Evolutionary conservation across 2,888 invertebrate species (phyloP), one percentile per base, ranked within the genome.

Genomic region (Ophioninae sp.): DNA sequence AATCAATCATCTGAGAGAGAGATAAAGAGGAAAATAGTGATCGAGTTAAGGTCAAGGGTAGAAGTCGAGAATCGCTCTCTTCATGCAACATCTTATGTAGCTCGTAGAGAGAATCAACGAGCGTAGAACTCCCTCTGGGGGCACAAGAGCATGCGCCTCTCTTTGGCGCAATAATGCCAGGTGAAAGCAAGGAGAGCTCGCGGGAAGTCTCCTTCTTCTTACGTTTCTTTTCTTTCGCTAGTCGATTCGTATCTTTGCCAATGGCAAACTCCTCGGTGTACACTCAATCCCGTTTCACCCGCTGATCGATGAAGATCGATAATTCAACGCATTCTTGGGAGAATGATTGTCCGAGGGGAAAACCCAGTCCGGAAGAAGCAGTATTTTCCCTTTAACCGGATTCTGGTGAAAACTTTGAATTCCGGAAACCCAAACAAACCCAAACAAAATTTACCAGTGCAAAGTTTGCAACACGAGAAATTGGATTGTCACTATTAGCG

Each of bases 171-270:
- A 72, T 65, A 74, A 65, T 68, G 81, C 79, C 67, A 75, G 84
- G 81, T 84, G 84, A 84, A 84, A 84, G 84, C 84, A 84, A 78
- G 75, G 79, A 84, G 74, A 84, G 84, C 81, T 81, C 73, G 69
- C 65, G 23, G 72, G 64, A 61, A 71, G 72, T 67, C 81, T 84
- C 72, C 72, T 76, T 30, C 30, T 3, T 30, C 30, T 30, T 30
- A 2, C 30, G 30, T 30, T 30, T 30, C 30, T 30, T 30, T 30
- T 30, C 76, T 65, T 75, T 76, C 39, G 56, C 61, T 56, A 51
- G 75, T 75, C 75, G 41, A 71, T 72, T 72, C 17, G 75, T 72
- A 67, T 79, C 81, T 74, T 79, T 61, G 69, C 74, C 65, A 51
- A 23, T 37, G 59, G 77, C 77, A 72, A 59, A 2, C 56, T 67